Conservation (phyloP, 2,888 invertebrate genomes). For the Cetonia aurata region DNA sequence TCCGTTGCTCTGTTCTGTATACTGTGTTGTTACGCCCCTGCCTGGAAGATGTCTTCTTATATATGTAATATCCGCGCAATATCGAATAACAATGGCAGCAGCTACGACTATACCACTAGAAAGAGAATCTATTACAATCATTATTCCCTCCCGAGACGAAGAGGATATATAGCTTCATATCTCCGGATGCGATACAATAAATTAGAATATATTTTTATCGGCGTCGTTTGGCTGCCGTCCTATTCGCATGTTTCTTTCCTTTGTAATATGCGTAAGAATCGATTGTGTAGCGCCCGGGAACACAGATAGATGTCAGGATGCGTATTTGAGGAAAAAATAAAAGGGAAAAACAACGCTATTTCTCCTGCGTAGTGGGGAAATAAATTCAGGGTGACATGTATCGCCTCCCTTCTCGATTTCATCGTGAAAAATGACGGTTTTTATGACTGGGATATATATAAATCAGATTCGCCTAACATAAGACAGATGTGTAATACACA, state of each 20-base stretch:
- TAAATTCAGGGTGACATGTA: no score
- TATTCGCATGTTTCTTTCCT: slow-evolving; percentile 9
- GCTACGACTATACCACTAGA: slow-evolving; percentile 24
- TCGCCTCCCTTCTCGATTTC: no score
- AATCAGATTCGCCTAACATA: no score
- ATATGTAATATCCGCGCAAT: slow-evolving; percentile 53
- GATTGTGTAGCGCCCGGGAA: background rate
- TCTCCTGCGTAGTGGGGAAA: no score
- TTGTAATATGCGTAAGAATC: slow-evolving; percentile 24
- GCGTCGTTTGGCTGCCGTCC: background rate
- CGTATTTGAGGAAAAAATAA: background rate
- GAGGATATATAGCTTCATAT: slow-evolving; percentile 38
- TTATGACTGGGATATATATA: no score
- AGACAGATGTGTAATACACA: no score
- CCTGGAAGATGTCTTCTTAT: slow-evolving; percentile 45
- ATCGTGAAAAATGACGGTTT: no score
- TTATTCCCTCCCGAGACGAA: slow-evolving; percentile 22
- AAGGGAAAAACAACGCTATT: background rate
- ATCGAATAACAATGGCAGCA: slow-evolving; percentile 49
- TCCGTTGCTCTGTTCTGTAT: background rate
- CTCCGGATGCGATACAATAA: slow-evolving; percentile 34
- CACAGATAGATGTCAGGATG: background rate
- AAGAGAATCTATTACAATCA: slow-evolving; percentile 38
- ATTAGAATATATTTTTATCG: slow-evolving; percentile 38
- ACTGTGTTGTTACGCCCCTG: slow-evolving; percentile 46